Evolutionary conservation across 2,797 vertebrate genomes (phyloP).

Genomic region (Cyclura pinguis): DNA sequence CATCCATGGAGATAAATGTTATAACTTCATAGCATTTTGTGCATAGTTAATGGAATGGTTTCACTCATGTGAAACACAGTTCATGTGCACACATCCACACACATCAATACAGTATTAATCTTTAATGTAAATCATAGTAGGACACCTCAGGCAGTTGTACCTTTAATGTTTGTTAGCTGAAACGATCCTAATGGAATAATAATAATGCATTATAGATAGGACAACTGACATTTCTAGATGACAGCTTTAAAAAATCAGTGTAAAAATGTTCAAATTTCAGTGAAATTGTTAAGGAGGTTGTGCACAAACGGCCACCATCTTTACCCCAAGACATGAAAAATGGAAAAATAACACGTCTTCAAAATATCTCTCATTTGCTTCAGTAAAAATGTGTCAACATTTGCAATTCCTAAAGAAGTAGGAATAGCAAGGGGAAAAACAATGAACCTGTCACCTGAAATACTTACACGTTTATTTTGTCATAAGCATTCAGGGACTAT

Average conservation of each 20-base stretch:
- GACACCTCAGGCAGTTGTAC: not conserved
- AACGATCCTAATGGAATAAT: slow-evolving; percentile 42
- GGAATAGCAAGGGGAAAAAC: not conserved
- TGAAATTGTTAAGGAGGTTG: not conserved
- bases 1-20: slow-evolving; percentile 46
- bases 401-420: not conserved
- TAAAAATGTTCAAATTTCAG: not conserved
- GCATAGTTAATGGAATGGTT: slow-evolving; percentile 23
- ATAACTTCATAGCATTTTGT: slow-evolving; percentile 46
- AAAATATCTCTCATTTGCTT: not conserved
- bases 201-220: slow-evolving; percentile 3
- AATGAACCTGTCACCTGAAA: not conserved
- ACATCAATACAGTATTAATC: slow-evolving; percentile 7
- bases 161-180: slow-evolving; percentile 35
- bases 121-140: slow-evolving; percentile 15
- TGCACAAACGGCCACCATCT: accelerated
- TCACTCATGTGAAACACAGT: slow-evolving; percentile 24
- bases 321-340: not conserved
- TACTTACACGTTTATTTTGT: not conserved
- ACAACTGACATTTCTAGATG: not conserved
- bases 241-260: not conserved
- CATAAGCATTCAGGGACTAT: not conserved
- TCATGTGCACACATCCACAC: not conserved
- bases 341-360: not conserved
- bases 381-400: not conserved